These are phyloP conservation scores for Sitophilus oryzae DNA, from an alignment of 1,140 invertebrate genomes.

Conservation along the genomic window DNA sequence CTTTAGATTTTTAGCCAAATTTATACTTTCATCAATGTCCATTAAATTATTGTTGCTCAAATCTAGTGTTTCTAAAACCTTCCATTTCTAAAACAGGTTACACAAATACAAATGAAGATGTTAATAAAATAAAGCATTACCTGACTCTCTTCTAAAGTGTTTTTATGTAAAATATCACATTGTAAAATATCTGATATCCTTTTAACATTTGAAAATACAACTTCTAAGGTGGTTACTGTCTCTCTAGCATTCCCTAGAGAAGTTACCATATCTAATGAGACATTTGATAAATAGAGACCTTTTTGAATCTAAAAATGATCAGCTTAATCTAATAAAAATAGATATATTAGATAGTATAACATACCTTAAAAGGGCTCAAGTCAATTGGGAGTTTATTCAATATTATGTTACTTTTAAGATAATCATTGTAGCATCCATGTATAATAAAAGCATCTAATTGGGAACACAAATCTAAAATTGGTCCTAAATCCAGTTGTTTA, in stretches of 20 bases:
- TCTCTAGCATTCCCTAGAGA: conserved; percentile 59
- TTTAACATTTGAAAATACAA: conserved; percentile 55
- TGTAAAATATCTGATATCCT: conserved; percentile 66
- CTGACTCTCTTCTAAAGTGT: conserved; percentile 47
- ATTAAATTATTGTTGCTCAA: conserved; percentile 75
- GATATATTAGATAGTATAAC: background rate
- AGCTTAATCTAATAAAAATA: conserved; percentile 68
- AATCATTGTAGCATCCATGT: conserved; percentile 56
- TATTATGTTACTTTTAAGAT: conserved; percentile 75
- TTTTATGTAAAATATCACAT: conserved; percentile 68
- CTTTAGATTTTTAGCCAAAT: conserved; percentile 70
- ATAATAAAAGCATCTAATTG: conserved; percentile 64
- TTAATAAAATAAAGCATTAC: too few relatives aligned
- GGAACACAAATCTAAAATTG: conserved; percentile 83
- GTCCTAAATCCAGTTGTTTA: conserved; percentile 75
- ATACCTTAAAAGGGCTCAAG: conserved; percentile 70
- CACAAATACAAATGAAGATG: too few relatives aligned
- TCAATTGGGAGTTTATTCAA: conserved; percentile 75
- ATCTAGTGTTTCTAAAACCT: conserved; percentile 60
- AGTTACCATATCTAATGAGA: conserved; percentile 34
- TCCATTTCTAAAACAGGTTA: conserved; percentile 62
- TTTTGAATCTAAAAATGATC: conserved; percentile 28
- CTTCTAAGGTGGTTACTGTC: conserved; percentile 55
- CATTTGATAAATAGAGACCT: conserved; percentile 32
- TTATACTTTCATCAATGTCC: conserved; percentile 73